Conservation (phyloP, 2,888 invertebrate species). For the Lepidochitona cinerea region DNA sequence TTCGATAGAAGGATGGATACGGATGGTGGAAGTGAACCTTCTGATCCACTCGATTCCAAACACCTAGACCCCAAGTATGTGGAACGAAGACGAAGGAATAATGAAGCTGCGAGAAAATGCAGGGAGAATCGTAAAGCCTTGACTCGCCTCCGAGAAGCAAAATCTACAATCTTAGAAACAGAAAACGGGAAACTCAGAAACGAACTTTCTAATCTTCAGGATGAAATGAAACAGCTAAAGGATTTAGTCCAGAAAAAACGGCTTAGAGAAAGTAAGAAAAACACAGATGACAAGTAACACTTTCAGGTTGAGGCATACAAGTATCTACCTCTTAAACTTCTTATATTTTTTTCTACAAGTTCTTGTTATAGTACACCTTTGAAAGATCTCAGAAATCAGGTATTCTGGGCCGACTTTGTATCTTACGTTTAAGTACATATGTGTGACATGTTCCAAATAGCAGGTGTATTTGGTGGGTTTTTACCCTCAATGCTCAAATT, state of each 20-base stretch:
- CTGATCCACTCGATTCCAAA: constrained; percentile 27
- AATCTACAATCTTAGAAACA: constrained; percentile 66
- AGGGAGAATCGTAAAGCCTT: constrained; percentile 71
- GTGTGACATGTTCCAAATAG: too few species aligned
- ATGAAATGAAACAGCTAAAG: constrained; percentile 91
- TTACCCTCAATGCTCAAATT: too few species aligned
- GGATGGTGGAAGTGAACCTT: not conserved
- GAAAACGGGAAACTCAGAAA: constrained; percentile 76
- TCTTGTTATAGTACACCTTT: too few species aligned
- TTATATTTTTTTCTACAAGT: too few species aligned
- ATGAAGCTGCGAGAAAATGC: constrained; percentile 72
- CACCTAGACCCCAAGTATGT: constrained; percentile 64
- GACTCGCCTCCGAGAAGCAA: constrained; percentile 68
- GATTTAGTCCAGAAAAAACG: constrained; percentile 68
- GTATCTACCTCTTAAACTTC: not conserved
- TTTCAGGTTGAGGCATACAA: not conserved
- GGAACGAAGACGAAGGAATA: constrained; percentile 72
- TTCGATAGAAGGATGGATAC: constrained; percentile 9
- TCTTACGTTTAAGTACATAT: too few species aligned
- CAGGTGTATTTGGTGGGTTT: too few species aligned
- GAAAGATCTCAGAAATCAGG: too few species aligned
- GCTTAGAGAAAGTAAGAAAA: not conserved
- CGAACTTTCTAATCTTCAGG: constrained; percentile 88
- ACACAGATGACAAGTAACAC: not conserved
- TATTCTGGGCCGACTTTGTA: too few species aligned